These are phyloP conservation scores for Theristicus caerulescens DNA, from an alignment of 2,113 vertebrate species.

Conservation along the genomic window DNA sequence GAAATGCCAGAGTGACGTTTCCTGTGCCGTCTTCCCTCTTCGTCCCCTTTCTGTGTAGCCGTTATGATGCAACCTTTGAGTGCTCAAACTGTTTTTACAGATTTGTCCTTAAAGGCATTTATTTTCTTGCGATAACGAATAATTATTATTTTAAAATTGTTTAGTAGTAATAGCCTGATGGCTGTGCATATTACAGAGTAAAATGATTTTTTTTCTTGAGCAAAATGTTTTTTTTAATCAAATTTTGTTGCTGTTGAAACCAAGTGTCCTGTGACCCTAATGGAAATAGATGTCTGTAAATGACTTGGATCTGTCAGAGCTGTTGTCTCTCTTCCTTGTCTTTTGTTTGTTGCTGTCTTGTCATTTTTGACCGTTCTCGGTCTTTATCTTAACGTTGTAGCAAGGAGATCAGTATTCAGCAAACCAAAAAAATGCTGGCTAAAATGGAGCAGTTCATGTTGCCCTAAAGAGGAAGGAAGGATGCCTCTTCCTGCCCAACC, in stretches of 20 bases:
- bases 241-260: neutral
- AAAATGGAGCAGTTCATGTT: neutral
- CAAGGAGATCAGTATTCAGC: neutral
- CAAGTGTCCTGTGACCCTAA: neutral
- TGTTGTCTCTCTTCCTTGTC: neutral
- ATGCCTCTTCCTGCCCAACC: conserved; percentile 62
- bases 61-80: conserved; percentile 34
- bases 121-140: neutral
- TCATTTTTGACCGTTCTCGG: accelerated
- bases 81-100: neutral
- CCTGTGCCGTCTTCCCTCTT: conserved; percentile 2
- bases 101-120: neutral
- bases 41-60: neutral
- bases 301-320: neutral
- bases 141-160: neutral
- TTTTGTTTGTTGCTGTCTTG: neutral
- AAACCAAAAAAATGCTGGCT: neutral
- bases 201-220: neutral
- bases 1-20: conserved; percentile 42
- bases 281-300: accelerated
- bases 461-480: conserved; percentile 61
- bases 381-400: neutral
- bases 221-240: neutral
- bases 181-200: neutral
- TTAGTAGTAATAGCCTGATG: neutral